Base-by-base conservation (phyloP, 2,888 invertebrate genomes). In the Pseudococcus longispinus region DNA sequence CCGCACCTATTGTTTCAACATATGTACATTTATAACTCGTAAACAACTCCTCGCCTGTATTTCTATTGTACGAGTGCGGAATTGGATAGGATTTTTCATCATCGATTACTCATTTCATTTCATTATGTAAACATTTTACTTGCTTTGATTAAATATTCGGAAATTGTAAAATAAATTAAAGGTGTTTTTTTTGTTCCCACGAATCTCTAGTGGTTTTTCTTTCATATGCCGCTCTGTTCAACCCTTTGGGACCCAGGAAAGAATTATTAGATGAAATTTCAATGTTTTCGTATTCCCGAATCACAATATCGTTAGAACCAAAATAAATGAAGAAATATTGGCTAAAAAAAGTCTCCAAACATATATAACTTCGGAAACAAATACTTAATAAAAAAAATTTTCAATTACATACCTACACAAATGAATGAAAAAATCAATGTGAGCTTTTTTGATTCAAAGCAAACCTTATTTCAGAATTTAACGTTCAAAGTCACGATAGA, bases 1-100 rank as follows among this genome's bases (percentile, higher is more conserved):
- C 70, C 70, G 70, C 70, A 70, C 70, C 70, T 70, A 70, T 70
- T 70, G 70, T 70, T 70, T 70, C 70, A 70, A 70, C 70, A 70
- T 70, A 29, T 29, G 70, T 70, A 60, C 23, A 23, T 60, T 23
- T 60, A 60, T 70, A 70, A 70, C 70, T 70, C 29, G 70, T 70
- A 70, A 70, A 70, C 70, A 70, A 70, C 70, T 70, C 70, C 70
- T 29, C 15, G 18, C 15, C 26, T 70, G 15, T n/a, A 70, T 70
- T 29, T 29, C 29, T 18, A 70, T 70, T 70, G n/a, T n/a, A n/a
- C n/a, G n/a, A n/a, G n/a, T n/a, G n/a, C n/a, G n/a, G n/a, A n/a
- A 9, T 51, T 2, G n/a, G 18, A n/a, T 2, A 0, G 60, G 60
- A 60, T 70, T 70, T 37, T 70, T 29, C 70, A 70, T 29, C 15